These are phyloP conservation scores for Atractosteus spatula DNA, from an alignment of 2,113 vertebrate species.

Conservation along the genomic window DNA sequence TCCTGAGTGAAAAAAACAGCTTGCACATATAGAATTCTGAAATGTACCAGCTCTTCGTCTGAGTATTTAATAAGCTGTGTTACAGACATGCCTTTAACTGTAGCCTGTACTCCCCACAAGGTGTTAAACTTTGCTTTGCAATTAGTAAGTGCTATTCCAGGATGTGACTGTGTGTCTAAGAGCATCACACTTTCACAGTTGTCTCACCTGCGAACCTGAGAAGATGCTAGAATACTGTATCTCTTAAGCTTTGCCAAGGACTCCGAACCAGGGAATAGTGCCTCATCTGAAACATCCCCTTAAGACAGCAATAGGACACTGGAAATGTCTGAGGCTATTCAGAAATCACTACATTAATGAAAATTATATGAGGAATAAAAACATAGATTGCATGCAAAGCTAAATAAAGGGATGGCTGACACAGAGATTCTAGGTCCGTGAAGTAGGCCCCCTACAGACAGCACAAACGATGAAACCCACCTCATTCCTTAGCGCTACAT, in stretches of 20 bases:
- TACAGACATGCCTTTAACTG: no score
- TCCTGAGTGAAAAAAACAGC: not conserved
- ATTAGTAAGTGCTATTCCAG: not conserved
- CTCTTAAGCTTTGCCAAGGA: not conserved
- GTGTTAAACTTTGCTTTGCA: not conserved
- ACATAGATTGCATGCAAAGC: no score
- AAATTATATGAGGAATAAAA: not conserved
- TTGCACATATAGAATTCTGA: no score
- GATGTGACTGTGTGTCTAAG: not conserved
- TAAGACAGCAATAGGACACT: not conserved
- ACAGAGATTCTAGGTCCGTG: no score
- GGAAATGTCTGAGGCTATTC: not conserved
- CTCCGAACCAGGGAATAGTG: not conserved
- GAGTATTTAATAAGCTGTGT: no score
- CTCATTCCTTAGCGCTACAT: no score
- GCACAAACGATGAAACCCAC: no score
- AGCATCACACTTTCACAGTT: not conserved
- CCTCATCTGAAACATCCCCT: not conserved
- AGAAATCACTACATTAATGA: not conserved
- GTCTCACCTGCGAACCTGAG: not conserved
- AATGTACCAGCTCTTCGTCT: no score
- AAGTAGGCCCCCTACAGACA: no score
- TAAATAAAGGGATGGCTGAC: no score
- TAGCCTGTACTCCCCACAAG: no score
- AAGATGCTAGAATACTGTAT: not conserved